A percentile compares a stretch with the other conserved stretches of the same genome.
These are phyloP conservation scores for Alouatta palliata DNA, from an alignment of 2,113 vertebrate genomes.

Conservation along the genomic window DNA sequence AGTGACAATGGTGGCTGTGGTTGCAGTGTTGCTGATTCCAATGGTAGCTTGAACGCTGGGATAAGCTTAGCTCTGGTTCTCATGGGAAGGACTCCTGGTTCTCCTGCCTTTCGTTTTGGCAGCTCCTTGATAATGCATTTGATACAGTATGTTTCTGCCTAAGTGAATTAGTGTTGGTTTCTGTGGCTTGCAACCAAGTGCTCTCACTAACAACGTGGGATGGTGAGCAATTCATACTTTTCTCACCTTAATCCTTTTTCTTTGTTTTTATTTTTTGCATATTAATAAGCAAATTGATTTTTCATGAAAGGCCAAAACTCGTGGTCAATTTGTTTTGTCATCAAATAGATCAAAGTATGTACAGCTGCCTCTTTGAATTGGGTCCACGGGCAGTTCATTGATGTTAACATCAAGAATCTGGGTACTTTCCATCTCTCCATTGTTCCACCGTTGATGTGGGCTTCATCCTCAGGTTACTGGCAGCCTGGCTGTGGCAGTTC, in stretches of 20 bases:
- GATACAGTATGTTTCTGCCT: not conserved
- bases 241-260: not conserved
- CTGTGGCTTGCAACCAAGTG: not conserved
- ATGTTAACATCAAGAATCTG: not conserved
- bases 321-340: not conserved
- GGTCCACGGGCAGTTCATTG: not conserved
- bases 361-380: not conserved
- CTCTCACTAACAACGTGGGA: not conserved
- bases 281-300: conserved; percentile 9
- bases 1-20: not conserved
- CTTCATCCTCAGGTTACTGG: not conserved
- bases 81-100: not conserved
- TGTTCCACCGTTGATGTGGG: not conserved
- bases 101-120: not conserved
- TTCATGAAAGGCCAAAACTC: not conserved
- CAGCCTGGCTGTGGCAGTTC: not conserved
- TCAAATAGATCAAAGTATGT: not conserved
- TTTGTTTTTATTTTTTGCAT: not conserved
- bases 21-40: not conserved
- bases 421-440: not conserved
- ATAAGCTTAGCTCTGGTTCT: not conserved
- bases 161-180: not conserved
- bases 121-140: not conserved
- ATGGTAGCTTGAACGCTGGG: not conserved
- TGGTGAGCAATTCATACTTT: not conserved